phyloP scores from a whole-genome alignment of 1,140 invertebrate species.

The Hyposmocoma kahamanoa region DNA sequence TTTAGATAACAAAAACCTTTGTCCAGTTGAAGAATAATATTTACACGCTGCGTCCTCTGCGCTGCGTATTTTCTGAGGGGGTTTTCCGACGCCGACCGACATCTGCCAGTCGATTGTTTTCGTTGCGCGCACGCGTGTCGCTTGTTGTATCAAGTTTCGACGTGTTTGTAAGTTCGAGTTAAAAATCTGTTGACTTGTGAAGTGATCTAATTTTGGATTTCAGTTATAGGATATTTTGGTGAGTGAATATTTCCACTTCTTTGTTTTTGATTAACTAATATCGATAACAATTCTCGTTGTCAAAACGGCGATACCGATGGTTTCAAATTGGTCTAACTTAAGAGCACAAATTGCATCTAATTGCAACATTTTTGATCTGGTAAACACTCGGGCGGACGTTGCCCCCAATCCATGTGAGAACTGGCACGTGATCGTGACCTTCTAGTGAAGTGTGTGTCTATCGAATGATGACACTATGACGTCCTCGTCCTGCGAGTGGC shows the following conservation, averaged over 20 bases:
- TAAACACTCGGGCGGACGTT: not conserved
- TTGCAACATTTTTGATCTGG: conserved; percentile 1
- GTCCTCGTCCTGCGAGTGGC: conserved; percentile 2
- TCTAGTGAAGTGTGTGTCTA: conserved; percentile 5
- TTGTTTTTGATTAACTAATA: not conserved
- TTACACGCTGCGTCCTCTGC: conserved; percentile 47
- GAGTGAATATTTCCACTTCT: conserved; percentile 19
- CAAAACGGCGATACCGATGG: no score
- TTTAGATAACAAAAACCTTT: conserved; percentile 71
- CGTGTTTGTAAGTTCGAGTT: conserved; percentile 49
- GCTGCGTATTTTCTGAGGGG: conserved; percentile 51
- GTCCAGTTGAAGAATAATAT: conserved; percentile 67
- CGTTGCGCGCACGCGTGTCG: conserved; percentile 57
- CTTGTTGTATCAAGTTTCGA: conserved; percentile 53
- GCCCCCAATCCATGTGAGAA: not conserved
- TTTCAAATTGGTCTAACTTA: no score
- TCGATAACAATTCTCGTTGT: no score
- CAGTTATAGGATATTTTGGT: conserved; percentile 45
- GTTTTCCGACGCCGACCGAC: conserved; percentile 61
- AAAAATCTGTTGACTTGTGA: conserved; percentile 38
- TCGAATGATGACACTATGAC: not conserved
- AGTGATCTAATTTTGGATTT: conserved; percentile 53
- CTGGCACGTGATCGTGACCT: conserved; percentile 1
- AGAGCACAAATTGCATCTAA: conserved; percentile 1
- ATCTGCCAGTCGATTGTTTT: conserved; percentile 61